Conservation (phyloP, 2,113 vertebrate genomes). For the Poicephalus meyeri region DNA sequence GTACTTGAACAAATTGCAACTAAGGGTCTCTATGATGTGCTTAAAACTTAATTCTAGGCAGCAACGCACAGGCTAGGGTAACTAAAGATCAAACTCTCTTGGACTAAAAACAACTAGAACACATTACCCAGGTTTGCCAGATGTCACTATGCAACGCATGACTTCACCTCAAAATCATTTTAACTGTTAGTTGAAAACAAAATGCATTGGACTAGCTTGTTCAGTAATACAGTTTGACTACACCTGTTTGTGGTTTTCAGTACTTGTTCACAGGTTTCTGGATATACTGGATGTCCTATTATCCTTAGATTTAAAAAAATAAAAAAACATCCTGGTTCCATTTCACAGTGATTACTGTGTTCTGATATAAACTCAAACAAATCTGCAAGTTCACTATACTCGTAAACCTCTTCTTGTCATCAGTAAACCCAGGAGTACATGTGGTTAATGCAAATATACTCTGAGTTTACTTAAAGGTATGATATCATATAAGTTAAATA, state of each 20-base stretch:
- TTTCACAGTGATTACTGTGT: background rate
- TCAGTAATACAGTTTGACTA: background rate
- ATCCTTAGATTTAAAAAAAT: conserved; percentile 23
- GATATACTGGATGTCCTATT: background rate
- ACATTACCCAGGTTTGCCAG: background rate
- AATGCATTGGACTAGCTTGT: background rate
- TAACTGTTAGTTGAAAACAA: conserved; percentile 2
- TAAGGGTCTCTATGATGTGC: background rate
- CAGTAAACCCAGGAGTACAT: background rate
- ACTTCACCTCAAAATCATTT: background rate
- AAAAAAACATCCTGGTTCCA: background rate
- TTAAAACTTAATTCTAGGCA: background rate
- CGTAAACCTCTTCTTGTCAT: background rate
- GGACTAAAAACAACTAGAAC: conserved; percentile 11
- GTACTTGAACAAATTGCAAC: background rate
- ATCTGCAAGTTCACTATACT: background rate
- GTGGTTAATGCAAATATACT: background rate
- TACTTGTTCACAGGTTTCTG: background rate
- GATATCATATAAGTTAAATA: background rate
- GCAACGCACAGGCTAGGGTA: background rate
- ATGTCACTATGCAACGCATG: background rate
- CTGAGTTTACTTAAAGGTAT: background rate
- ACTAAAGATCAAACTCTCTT: conserved; percentile 7
- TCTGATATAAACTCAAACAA: background rate
- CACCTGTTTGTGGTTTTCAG: background rate